phyloP scores from a whole-genome alignment of 2,888 invertebrate species.

The Harpalus rufipes region DNA sequence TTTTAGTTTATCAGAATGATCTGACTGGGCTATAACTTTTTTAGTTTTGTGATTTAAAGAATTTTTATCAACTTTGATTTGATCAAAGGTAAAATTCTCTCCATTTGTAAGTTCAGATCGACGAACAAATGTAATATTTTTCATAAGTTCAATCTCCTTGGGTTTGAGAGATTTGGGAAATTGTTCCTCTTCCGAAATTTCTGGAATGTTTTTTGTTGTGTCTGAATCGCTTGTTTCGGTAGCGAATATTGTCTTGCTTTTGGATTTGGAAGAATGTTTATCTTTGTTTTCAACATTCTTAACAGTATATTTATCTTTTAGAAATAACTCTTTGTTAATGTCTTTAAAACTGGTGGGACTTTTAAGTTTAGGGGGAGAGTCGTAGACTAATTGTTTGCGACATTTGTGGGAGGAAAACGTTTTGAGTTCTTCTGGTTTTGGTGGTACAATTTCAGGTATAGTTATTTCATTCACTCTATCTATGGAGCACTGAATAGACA shows the following conservation, averaged over 20 bases:
- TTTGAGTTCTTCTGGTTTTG: constrained; percentile 23
- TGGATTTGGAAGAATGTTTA: constrained; percentile 72
- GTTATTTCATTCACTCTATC: constrained; percentile 34
- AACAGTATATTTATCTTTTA: neutral
- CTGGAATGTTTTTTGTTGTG: constrained; percentile 77
- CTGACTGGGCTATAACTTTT: constrained; percentile 16
- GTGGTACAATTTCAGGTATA: constrained; percentile 45
- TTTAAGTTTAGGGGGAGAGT: constrained; percentile 21
- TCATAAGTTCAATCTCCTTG: neutral
- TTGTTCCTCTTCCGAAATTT: constrained; percentile 72
- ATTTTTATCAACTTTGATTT: constrained; percentile 23
- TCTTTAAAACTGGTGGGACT: constrained; percentile 25
- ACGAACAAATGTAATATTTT: constrained; percentile 54
- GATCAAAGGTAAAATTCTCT: constrained; percentile 23
- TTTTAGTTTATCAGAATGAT: constrained; percentile 32
- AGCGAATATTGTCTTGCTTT: constrained; percentile 67
- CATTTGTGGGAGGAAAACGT: constrained; percentile 51
- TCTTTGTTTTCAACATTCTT: too few species aligned
- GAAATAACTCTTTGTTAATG: constrained; percentile 8
- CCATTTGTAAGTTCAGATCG: neutral
- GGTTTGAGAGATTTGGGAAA: constrained; percentile 32
- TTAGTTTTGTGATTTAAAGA: constrained; percentile 6
- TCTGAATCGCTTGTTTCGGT: constrained; percentile 74
- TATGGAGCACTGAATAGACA: constrained; percentile 56
- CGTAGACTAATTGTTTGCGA: constrained; percentile 43